Conservation (phyloP, 2,797 vertebrate species). For the Mareca strepera region DNA sequence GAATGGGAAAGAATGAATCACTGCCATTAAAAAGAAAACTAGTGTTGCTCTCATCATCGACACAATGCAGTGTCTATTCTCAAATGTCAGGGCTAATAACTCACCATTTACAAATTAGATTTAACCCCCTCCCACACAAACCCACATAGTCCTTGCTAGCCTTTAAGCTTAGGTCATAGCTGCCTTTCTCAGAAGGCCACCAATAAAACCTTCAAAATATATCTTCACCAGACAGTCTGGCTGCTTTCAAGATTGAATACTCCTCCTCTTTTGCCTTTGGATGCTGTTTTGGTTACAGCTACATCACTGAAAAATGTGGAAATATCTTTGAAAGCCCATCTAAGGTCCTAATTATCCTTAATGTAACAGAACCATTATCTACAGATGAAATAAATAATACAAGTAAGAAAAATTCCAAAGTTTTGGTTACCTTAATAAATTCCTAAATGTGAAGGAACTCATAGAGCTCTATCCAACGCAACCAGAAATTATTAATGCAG, state of each 20-base stretch:
- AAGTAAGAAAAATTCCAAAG: conserved; percentile 46
- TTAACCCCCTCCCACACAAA: conserved; percentile 68
- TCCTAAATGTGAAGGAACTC: conserved; percentile 61
- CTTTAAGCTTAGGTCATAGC: conserved; percentile 51
- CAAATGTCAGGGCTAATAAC: conserved; percentile 68
- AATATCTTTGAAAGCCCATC: conserved; percentile 37
- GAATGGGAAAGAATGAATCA: conserved; percentile 68
- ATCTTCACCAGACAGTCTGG: conserved; percentile 55
- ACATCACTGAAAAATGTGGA: conserved; percentile 47
- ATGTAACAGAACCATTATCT: conserved; percentile 52
- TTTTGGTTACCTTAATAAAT: conserved; percentile 64
- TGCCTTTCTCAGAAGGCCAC: conserved; percentile 50
- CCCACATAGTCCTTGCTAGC: conserved; percentile 35
- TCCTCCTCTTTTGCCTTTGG: conserved; percentile 55
- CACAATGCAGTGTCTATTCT: conserved; percentile 66
- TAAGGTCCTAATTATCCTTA: conserved; percentile 53
- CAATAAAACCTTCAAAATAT: conserved; percentile 62
- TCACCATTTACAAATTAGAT: conserved; percentile 61
- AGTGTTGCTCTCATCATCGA: conserved; percentile 48
- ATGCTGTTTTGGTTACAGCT: conserved; percentile 56
- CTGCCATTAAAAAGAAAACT: conserved; percentile 54
- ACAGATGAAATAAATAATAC: conserved; percentile 63
- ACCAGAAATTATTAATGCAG: conserved; percentile 59
- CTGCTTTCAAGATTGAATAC: conserved; percentile 57
- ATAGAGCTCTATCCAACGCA: conserved; percentile 54